Conservation (phyloP, 1,140 invertebrate genomes). For the Leptoteleia sp. region DNA sequence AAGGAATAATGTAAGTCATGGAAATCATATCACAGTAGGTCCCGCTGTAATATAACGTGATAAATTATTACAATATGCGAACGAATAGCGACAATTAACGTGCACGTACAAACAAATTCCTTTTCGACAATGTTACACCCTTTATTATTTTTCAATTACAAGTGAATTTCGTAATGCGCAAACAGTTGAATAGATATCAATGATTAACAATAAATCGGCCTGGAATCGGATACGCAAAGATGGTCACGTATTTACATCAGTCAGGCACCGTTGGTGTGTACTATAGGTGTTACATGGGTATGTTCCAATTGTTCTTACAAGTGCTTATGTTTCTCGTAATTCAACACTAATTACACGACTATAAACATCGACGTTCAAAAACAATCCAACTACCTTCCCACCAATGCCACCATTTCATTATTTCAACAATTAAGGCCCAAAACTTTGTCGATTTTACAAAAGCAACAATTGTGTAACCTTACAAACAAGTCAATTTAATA, state of each 20-base stretch:
- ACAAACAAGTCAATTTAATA: too few species aligned
- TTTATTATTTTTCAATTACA: constrained; percentile 40
- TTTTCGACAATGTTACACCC: constrained; percentile 29
- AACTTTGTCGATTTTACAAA: too few species aligned
- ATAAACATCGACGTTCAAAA: constrained; percentile 42
- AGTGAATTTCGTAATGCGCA: constrained; percentile 48
- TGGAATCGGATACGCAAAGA: constrained; percentile 50
- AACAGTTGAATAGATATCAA: constrained; percentile 45
- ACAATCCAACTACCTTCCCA: constrained; percentile 22
- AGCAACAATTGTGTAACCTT: too few species aligned
- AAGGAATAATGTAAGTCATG: too few species aligned
- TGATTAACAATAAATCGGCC: constrained; percentile 53
- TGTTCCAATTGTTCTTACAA: constrained; percentile 38
- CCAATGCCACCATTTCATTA: too few species aligned
- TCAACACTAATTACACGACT: constrained; percentile 51
- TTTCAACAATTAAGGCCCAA: not conserved
- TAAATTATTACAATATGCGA: too few species aligned
- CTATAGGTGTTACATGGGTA: constrained; percentile 60
- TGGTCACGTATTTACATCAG: constrained; percentile 57
- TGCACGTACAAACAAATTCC: constrained; percentile 23
- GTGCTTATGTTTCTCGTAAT: constrained; percentile 48
- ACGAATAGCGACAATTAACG: constrained; percentile 11
- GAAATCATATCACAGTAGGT: too few species aligned
- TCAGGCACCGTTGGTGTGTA: constrained; percentile 66
- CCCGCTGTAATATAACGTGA: too few species aligned